phyloP scores from a whole-genome alignment of 2,888 invertebrate genomes.

The Cepaea hortensis region DNA sequence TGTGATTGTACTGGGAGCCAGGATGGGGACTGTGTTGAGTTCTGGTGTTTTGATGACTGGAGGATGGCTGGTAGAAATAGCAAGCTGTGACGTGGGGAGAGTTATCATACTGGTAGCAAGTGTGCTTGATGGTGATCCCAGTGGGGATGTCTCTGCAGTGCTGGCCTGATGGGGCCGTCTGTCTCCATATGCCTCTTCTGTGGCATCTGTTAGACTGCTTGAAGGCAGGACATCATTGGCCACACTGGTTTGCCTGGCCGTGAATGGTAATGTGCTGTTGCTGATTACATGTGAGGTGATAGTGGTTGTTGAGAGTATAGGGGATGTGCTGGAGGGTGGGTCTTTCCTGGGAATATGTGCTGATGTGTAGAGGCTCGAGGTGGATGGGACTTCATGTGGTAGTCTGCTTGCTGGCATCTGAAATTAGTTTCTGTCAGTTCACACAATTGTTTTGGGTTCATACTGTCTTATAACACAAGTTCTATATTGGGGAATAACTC shows the following conservation, averaged over 20 bases:
- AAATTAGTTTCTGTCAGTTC: not conserved
- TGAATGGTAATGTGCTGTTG: not conserved
- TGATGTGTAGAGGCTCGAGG: not conserved
- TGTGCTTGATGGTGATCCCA: not conserved
- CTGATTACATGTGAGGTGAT: not conserved
- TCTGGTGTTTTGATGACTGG: not conserved
- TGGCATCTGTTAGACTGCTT: not conserved
- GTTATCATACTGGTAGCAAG: conserved; percentile 3
- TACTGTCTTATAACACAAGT: no score
- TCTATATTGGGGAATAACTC: no score
- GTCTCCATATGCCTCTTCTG: no score
- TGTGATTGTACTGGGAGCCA: not conserved
- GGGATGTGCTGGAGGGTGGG: not conserved
- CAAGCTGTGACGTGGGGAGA: not conserved
- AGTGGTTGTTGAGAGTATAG: not conserved
- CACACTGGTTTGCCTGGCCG: not conserved
- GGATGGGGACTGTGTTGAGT: not conserved
- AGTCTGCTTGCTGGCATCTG: not conserved
- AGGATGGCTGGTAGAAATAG: not conserved
- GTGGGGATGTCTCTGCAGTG: not conserved
- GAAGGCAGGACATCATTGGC: not conserved
- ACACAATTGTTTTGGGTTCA: no score
- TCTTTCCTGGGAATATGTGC: not conserved
- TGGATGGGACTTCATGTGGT: no score
- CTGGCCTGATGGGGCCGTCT: not conserved